These are phyloP conservation scores for Spheniscus mendiculus DNA, from an alignment of 2,113 vertebrate genomes.

Conservation along the genomic window DNA sequence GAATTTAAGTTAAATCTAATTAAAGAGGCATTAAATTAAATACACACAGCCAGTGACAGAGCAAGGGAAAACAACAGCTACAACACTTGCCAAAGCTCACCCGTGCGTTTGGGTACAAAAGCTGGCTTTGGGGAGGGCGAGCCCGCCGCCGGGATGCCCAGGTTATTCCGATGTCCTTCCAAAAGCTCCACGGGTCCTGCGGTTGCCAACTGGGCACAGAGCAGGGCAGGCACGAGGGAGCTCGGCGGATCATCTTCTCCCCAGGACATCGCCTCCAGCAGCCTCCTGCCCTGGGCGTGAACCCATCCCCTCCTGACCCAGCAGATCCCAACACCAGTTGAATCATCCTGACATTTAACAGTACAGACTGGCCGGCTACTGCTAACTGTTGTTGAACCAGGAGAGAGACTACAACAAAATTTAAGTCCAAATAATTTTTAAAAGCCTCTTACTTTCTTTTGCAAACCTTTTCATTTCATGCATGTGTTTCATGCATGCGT, in stretches of 20 bases:
- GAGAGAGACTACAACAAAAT: background rate
- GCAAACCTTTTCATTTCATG: background rate
- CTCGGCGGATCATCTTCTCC: background rate
- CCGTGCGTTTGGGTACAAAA: fast-evolving
- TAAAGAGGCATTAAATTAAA: background rate
- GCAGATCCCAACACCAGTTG: slow-evolving; percentile 11
- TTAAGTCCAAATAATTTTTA: background rate
- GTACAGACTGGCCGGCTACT: background rate
- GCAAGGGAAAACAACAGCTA: background rate
- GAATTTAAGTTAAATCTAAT: background rate
- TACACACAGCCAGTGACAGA: background rate
- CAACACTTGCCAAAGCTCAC: background rate
- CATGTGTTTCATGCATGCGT: fast-evolving
- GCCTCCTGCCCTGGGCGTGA: slow-evolving; percentile 18
- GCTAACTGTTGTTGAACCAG: background rate
- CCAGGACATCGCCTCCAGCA: slow-evolving; percentile 28
- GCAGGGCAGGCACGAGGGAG: background rate
- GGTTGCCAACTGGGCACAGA: background rate
- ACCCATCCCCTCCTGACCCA: slow-evolving; percentile 31
- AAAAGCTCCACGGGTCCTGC: background rate
- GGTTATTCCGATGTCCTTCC: background rate
- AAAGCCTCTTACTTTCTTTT: background rate
- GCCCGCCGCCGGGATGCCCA: fast-evolving
- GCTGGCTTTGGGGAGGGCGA: background rate
- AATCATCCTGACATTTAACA: slow-evolving; percentile 44